Evolutionary conservation across 2,888 invertebrate species (phyloP), one percentile per base, ranked within the genome.

Genomic region (Cynaeus angustus): DNA sequence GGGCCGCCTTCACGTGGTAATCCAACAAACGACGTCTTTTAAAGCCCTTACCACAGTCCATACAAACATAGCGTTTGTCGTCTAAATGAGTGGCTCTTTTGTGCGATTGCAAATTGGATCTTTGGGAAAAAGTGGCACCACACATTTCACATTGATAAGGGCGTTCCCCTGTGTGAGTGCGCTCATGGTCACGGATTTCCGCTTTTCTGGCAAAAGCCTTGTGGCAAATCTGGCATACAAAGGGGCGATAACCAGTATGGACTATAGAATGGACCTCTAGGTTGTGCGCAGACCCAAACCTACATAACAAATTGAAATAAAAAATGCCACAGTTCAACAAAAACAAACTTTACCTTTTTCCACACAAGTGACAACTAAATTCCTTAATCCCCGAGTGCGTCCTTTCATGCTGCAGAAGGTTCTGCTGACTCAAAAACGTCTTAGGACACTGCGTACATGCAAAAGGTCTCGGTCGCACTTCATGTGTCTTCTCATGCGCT

Each of bases 41-140:
- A 79, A 94, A 95, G 16, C 89, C 88, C 81, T 93, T 92, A 1
- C 89, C 90, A 77, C 95, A 95, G 41, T 89, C 87, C 1, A 87
- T 83, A 79, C 94, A 94, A 76, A 89, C 88, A 81, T 93, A 90
- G 0, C 92, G 87, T 78, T 92, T 92, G 81, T 92, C 92, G 81
- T 92, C 91, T 55, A 91, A 88, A 82, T 95, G 95, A 0, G 93
- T 94, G 0, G 92, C 92, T 7, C 93, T 87, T 72, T 91, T 90
- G 82, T 95, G 95, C 0, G 93, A 92, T 82, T 93, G 92, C 74
- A 94, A 86, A 85, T 95, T 95, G 33, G 93, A 92, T 14, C 94
- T 87, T 84, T 95, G 95, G 12, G 94, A 91, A 85, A 95, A 95
- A 0, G 91, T 89, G 0, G 94, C 90, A 0, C 91, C 90, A 82